Evolutionary conservation across 2,797 vertebrate species (phyloP).

Genomic region (Enteromius unitaeniatus): DNA sequence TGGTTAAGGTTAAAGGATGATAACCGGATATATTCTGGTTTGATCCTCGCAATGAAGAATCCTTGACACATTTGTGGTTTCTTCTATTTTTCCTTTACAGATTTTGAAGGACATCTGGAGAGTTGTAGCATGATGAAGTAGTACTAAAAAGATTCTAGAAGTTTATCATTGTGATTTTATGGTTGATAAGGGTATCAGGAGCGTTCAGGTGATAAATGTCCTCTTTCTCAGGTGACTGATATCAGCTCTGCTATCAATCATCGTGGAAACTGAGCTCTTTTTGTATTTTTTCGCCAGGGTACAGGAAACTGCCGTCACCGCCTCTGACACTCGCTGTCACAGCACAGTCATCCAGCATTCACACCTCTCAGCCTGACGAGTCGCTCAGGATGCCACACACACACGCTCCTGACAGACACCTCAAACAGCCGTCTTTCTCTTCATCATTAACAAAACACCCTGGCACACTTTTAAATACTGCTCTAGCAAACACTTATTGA

Average conservation of each 20-base stretch:
- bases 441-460: slow-evolving; percentile 53
- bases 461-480: slow-evolving; percentile 49
- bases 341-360: slow-evolving; percentile 37
- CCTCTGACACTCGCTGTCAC: slow-evolving; percentile 56
- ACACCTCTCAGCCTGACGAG: slow-evolving; percentile 46
- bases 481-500: slow-evolving; percentile 34
- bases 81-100: not conserved
- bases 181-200: not conserved
- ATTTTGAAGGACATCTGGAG: not conserved
- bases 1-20: slow-evolving; percentile 18
- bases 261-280: slow-evolving; percentile 43
- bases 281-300: slow-evolving; percentile 50
- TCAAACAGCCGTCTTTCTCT: slow-evolving; percentile 45
- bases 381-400: slow-evolving; percentile 24
- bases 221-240: slow-evolving; percentile 46
- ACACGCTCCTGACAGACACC: slow-evolving; percentile 39
- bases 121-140: not conserved
- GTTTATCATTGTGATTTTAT: not conserved
- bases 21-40: slow-evolving; percentile 11
- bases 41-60: slow-evolving; percentile 20
- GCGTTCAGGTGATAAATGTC: not conserved
- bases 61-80: not conserved
- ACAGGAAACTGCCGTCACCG: slow-evolving; percentile 39
- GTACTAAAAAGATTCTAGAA: not conserved
- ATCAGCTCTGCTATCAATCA: slow-evolving; percentile 48